Evolutionary conservation across 2,113 vertebrate species (phyloP).

Genomic region (Lycaon pictus): DNA sequence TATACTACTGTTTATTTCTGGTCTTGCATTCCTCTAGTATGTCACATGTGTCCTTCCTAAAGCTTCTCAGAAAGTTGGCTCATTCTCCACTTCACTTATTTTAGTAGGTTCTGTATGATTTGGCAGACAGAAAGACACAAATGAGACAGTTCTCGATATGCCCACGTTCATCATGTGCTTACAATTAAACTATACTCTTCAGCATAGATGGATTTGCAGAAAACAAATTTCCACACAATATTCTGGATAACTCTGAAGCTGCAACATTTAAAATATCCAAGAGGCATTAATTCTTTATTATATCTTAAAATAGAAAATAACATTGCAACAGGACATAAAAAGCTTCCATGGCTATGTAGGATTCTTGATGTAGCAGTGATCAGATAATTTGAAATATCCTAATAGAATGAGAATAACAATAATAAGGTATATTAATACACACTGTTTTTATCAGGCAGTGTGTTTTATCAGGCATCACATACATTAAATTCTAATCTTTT

Average conservation of each 20-base stretch:
- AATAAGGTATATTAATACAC: neutral
- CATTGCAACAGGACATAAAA: neutral
- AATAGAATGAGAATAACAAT: neutral
- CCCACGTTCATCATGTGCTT: neutral
- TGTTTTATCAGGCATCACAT: rapidly evolving
- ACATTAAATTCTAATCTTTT: neutral
- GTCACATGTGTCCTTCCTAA: neutral
- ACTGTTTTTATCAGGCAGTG: neutral
- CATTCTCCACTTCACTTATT: neutral
- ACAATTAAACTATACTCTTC: neutral
- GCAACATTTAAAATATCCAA: neutral
- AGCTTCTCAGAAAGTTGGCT: conserved; percentile 57
- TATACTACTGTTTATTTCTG: conserved; percentile 18
- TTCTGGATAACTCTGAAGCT: neutral
- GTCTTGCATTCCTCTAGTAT: neutral
- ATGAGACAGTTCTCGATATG: neutral
- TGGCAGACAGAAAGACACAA: conserved; percentile 51
- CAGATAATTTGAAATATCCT: neutral
- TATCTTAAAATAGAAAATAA: neutral
- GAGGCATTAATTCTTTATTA: neutral
- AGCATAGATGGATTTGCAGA: neutral
- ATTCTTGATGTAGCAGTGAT: neutral
- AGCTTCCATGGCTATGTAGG: neutral
- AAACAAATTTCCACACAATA: conserved; percentile 1
- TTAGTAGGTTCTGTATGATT: conserved; percentile 31